Conservation (phyloP, 35 echinoderm and acorn worm species). For the Amphiura filiformis region DNA sequence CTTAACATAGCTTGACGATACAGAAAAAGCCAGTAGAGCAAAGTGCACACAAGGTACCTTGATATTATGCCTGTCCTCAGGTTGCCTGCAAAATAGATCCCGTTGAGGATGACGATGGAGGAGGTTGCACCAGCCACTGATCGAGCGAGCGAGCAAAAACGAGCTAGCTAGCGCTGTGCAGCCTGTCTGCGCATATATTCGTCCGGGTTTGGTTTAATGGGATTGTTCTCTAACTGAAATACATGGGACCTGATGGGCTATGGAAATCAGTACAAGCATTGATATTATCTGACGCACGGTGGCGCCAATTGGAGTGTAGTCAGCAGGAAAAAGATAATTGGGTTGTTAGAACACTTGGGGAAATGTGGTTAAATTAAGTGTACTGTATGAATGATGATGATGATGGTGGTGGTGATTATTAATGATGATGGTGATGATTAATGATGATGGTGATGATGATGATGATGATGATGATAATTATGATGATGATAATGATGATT, state of each 20-base stretch:
- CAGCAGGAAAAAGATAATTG: no score
- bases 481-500: no score
- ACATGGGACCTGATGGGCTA: neutral
- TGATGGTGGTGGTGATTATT: no score
- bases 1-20: slow-evolving; percentile 3
- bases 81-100: slow-evolving; percentile 3
- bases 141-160: neutral
- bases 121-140: neutral
- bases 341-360: no score
- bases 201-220: neutral
- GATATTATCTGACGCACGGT: no score
- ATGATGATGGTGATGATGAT: no score
- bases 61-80: neutral
- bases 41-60: slow-evolving; percentile 5
- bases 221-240: neutral
- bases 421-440: no score
- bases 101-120: neutral
- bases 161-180: neutral
- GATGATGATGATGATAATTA: no score
- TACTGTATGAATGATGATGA: no score
- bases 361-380: no score
- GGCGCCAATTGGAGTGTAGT: no score
- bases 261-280: neutral
- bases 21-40: neutral
- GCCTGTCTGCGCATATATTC: neutral